Conservation (phyloP, 1,140 invertebrate species). For the Drosophila nebulosa region DNA sequence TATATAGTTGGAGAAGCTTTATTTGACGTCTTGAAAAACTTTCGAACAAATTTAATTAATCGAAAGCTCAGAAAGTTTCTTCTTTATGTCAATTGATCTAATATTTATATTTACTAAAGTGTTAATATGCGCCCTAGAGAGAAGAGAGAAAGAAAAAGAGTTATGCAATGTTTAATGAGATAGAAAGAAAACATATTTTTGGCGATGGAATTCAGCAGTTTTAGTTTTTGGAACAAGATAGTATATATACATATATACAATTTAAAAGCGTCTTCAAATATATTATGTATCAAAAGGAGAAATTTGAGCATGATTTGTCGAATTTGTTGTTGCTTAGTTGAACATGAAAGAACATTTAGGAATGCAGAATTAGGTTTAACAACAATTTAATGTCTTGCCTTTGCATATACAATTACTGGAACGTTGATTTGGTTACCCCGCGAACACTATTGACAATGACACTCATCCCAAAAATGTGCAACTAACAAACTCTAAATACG, state of each 20-base stretch:
- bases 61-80: too few relatives aligned
- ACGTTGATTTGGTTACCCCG: not conserved
- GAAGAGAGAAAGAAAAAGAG: too few relatives aligned
- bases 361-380: not conserved
- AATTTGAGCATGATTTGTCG: not conserved
- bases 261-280: not conserved
- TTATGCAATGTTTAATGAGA: too few relatives aligned
- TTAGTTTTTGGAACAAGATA: not conserved
- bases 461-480: conserved; percentile 60
- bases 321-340: not conserved
- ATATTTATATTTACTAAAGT: too few relatives aligned
- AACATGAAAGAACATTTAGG: not conserved
- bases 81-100: too few relatives aligned
- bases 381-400: not conserved
- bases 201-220: not conserved
- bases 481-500: conserved; percentile 38
- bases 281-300: not conserved
- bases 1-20: too few relatives aligned
- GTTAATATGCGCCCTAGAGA: too few relatives aligned
- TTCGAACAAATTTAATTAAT: too few relatives aligned
- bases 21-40: too few relatives aligned
- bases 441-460: conserved; percentile 59
- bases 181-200: too few relatives aligned
- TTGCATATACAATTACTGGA: not conserved
- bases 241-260: not conserved